Conservation (phyloP, 2,113 vertebrate genomes). For the Sialia sialis region DNA sequence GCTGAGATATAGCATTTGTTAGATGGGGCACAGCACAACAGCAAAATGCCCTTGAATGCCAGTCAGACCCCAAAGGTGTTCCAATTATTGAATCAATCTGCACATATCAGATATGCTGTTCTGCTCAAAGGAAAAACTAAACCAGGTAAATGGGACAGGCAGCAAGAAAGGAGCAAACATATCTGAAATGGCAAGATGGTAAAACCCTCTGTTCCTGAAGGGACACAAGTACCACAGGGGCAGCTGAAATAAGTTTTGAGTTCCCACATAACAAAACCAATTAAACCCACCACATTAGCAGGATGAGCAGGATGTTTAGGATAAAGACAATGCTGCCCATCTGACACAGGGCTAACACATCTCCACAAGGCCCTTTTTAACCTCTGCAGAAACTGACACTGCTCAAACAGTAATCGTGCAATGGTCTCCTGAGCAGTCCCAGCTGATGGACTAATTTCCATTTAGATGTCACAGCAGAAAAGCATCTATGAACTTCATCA, state of each 20-base stretch:
- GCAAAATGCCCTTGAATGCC: background rate
- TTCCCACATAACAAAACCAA: background rate
- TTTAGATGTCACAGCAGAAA: conserved; percentile 22
- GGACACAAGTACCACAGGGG: background rate
- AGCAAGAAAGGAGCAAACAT: background rate
- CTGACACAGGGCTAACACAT: background rate
- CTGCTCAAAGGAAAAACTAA: background rate
- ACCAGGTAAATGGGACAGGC: background rate
- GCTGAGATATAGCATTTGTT: background rate
- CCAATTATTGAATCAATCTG: background rate
- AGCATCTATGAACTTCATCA: background rate
- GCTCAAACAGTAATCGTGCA: background rate
- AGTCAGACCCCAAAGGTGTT: background rate
- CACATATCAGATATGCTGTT: background rate
- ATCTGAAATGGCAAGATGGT: background rate
- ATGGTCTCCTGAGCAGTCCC: background rate
- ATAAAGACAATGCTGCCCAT: background rate
- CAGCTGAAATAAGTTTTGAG: background rate
- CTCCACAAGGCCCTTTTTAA: background rate
- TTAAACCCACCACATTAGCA: background rate
- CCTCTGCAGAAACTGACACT: background rate
- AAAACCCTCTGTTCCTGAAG: background rate
- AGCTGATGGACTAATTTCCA: conserved; percentile 32
- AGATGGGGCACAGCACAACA: background rate
- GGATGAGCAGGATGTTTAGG: background rate